Evolutionary conservation across 2,888 invertebrate species (phyloP).

Genomic region (Matsumyia berberina): DNA sequence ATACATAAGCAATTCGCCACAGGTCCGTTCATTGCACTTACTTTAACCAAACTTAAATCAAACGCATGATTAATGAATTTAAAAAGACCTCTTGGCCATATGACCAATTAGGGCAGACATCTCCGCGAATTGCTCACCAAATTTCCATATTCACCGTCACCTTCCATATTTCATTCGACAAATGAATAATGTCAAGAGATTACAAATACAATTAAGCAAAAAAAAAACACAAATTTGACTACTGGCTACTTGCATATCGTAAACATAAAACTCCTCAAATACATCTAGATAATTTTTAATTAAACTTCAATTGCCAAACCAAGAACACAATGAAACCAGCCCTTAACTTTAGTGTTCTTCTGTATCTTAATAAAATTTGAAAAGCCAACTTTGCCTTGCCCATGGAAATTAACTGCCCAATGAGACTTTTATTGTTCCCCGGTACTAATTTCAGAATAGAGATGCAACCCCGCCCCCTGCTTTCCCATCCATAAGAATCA

Average conservation of each 20-base stretch:
- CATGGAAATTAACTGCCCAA: slow-evolving; percentile 60
- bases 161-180: too few relatives aligned
- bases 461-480: slow-evolving; percentile 34
- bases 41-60: too few relatives aligned
- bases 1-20: too few relatives aligned
- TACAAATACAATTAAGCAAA: slow-evolving; percentile 2
- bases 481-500: neutral
- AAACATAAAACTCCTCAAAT: slow-evolving; percentile 57
- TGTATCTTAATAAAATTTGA: slow-evolving; percentile 46
- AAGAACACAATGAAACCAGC: slow-evolving; percentile 5
- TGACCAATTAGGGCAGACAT: too few relatives aligned
- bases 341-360: slow-evolving; percentile 3
- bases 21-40: too few relatives aligned
- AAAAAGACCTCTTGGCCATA: too few relatives aligned
- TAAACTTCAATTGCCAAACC: slow-evolving; percentile 47
- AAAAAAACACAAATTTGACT: slow-evolving; percentile 52
- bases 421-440: slow-evolving; percentile 44
- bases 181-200: too few relatives aligned
- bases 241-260: slow-evolving; percentile 54
- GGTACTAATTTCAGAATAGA: slow-evolving; percentile 47
- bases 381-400: slow-evolving; percentile 42
- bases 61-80: too few relatives aligned
- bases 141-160: too few relatives aligned
- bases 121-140: too few relatives aligned
- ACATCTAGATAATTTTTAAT: slow-evolving; percentile 66